A percentile compares a stretch with the other conserved stretches of the same genome.
These are phyloP conservation scores for Morpho deidamia DNA, from an alignment of 2,888 invertebrate species.

Conservation along the genomic window DNA sequence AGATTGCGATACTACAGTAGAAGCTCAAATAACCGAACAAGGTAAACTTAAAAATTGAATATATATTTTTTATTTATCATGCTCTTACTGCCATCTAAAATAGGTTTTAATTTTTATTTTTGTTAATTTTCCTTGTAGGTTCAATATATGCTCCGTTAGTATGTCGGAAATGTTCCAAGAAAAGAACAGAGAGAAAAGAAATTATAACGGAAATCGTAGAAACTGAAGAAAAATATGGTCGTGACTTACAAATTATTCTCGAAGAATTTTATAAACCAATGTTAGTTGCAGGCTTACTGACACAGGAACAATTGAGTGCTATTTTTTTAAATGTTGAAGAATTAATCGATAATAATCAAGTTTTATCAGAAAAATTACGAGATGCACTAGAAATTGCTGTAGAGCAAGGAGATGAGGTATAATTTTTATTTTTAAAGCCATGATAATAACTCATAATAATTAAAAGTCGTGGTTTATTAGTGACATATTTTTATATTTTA, in stretches of 20 bases:
- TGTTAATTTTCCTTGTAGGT: slow-evolving; percentile 57
- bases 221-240: slow-evolving; percentile 96
- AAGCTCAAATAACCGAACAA: slow-evolving; percentile 84
- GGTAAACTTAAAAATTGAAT: slow-evolving; percentile 45
- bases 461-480: too few relatives aligned
- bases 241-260: slow-evolving; percentile 93
- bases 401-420: slow-evolving; percentile 86
- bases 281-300: slow-evolving; percentile 93
- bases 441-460: too few relatives aligned
- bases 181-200: slow-evolving; percentile 93
- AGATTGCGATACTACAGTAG: slow-evolving; percentile 91
- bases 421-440: background rate
- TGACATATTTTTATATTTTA: too few relatives aligned
- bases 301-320: slow-evolving; percentile 92
- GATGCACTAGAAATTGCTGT: slow-evolving; percentile 91
- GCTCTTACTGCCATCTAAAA: too few relatives aligned
- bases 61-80: background rate
- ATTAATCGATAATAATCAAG: slow-evolving; percentile 91
- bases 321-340: slow-evolving; percentile 97
- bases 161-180: slow-evolving; percentile 93
- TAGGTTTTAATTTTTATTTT: background rate
- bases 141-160: slow-evolving; percentile 87
- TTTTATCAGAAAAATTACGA: slow-evolving; percentile 90
- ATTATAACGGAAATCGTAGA: slow-evolving; percentile 97
- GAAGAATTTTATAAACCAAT: slow-evolving; percentile 97